Conservation (phyloP, 2,113 vertebrate species). For the Nannobrachium achirus region DNA sequence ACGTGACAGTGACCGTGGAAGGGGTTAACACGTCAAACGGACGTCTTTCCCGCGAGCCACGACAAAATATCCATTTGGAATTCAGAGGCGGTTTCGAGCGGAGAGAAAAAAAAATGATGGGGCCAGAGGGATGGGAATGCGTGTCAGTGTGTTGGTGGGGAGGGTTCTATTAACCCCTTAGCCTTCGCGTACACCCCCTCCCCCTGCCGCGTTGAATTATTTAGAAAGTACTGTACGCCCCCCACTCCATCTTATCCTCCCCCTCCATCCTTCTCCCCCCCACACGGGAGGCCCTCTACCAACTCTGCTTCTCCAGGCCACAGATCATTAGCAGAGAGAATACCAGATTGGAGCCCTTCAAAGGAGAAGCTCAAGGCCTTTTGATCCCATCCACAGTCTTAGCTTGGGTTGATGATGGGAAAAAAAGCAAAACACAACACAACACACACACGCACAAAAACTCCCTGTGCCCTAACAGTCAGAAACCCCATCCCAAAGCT, state of each 20-base stretch:
- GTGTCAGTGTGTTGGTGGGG: slow-evolving; percentile 14
- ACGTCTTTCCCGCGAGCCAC: slow-evolving; percentile 38
- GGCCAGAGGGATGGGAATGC: slow-evolving; percentile 4
- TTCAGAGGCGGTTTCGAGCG: slow-evolving; percentile 58
- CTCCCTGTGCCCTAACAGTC: slow-evolving; percentile 21
- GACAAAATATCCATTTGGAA: slow-evolving; percentile 52
- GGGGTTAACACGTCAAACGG: slow-evolving; percentile 64
- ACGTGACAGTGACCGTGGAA: slow-evolving; percentile 53
- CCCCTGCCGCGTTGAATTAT: slow-evolving; percentile 65
- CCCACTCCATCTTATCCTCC: slow-evolving; percentile 54
- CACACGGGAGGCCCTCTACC: slow-evolving; percentile 36
- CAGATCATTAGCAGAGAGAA: slow-evolving; percentile 71
- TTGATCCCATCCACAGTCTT: slow-evolving; percentile 59
- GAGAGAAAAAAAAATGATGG: slow-evolving; percentile 50
- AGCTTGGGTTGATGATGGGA: slow-evolving; percentile 57
- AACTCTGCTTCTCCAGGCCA: slow-evolving; percentile 59
- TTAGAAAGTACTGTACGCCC: slow-evolving; percentile 59
- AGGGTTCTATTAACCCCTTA: slow-evolving; percentile 21
- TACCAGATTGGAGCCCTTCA: slow-evolving; percentile 66
- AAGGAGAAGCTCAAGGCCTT: slow-evolving; percentile 62
- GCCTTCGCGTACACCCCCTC: slow-evolving; percentile 17
- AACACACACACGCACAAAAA: neutral
- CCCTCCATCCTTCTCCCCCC: slow-evolving; percentile 48
- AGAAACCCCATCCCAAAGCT: slow-evolving; percentile 30
- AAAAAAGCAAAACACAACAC: slow-evolving; percentile 24